Conservation (phyloP, 1,140 invertebrate species). For the Zaprionus kolodkinae region DNA sequence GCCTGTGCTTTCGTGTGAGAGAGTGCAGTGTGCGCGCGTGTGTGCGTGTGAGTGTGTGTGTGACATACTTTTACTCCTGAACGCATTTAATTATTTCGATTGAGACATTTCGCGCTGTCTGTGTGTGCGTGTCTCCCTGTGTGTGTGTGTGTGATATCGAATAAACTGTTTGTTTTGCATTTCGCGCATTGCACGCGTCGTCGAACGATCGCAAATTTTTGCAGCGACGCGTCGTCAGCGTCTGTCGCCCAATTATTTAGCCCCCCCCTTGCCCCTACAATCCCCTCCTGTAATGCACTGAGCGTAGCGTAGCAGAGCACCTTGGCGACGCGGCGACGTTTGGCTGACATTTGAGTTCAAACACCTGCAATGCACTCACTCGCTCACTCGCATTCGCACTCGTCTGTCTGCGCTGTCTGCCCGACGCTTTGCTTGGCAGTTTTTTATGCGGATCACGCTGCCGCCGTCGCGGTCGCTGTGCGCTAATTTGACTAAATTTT, state of each 20-base stretch:
- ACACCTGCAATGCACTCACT: constrained; percentile 75
- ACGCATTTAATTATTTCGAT: constrained; percentile 80
- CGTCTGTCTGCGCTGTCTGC: neutral
- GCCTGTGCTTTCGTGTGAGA: neutral
- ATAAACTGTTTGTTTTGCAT: constrained; percentile 79
- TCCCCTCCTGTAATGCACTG: neutral
- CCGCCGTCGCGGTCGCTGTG: constrained; percentile 38
- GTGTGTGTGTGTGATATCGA: constrained; percentile 54
- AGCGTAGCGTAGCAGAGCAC: constrained; percentile 1
- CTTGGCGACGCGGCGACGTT: constrained; percentile 51
- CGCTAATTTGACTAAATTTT: constrained; percentile 77
- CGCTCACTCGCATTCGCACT: neutral
- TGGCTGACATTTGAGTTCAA: constrained; percentile 78
- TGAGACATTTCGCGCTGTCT: constrained; percentile 60
- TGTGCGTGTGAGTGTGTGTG: constrained; percentile 28
- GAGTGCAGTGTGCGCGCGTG: constrained; percentile 1
- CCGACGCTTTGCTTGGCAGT: constrained; percentile 66
- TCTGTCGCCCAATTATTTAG: constrained; percentile 75
- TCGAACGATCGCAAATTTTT: constrained; percentile 50
- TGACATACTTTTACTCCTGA: constrained; percentile 78
- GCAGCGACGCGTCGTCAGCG: constrained; percentile 59
- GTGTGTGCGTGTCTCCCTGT: constrained; percentile 15
- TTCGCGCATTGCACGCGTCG: constrained; percentile 73
- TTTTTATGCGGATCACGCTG: constrained; percentile 56
- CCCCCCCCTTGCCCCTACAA: neutral